These are phyloP conservation scores for Eleutherodactylus coqui DNA, from an alignment of 2,797 vertebrate genomes.

Conservation along the genomic window DNA sequence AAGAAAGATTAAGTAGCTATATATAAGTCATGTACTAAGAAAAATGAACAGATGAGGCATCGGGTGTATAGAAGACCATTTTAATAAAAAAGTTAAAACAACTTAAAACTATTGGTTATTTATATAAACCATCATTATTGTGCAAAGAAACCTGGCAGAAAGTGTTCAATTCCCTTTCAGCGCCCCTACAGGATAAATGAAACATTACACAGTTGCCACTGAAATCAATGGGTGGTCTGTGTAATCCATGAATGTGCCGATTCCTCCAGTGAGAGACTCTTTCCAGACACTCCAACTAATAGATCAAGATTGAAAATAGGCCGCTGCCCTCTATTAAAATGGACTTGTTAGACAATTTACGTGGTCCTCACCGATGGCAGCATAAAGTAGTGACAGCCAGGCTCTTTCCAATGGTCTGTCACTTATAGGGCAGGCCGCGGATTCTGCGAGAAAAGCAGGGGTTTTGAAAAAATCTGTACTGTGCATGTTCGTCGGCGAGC, in stretches of 20 bases:
- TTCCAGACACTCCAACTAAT: not conserved
- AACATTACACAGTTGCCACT: not conserved
- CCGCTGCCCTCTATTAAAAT: no score
- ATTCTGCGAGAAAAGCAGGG: no score
- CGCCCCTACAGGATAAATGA: not conserved
- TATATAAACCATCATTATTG: not conserved
- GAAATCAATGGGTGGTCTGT: not conserved
- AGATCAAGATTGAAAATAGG: not conserved
- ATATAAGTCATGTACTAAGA: not conserved
- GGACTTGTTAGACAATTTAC: no score
- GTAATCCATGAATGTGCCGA: not conserved
- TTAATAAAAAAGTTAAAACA: not conserved
- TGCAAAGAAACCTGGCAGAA: no score
- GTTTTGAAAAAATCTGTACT: no score
- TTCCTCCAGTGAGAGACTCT: not conserved
- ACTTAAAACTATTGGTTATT: not conserved
- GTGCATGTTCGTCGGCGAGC: no score
- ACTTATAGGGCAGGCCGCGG: no score
- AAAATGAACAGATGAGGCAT: not conserved
- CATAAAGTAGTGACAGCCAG: no score
- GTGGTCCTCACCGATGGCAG: no score
- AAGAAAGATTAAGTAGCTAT: conserved; percentile 4
- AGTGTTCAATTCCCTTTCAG: not conserved
- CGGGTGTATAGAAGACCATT: not conserved
- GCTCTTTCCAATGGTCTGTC: no score